Base-by-base conservation (phyloP, 2,888 invertebrate species). In the Eupithecia subfuscata region DNA sequence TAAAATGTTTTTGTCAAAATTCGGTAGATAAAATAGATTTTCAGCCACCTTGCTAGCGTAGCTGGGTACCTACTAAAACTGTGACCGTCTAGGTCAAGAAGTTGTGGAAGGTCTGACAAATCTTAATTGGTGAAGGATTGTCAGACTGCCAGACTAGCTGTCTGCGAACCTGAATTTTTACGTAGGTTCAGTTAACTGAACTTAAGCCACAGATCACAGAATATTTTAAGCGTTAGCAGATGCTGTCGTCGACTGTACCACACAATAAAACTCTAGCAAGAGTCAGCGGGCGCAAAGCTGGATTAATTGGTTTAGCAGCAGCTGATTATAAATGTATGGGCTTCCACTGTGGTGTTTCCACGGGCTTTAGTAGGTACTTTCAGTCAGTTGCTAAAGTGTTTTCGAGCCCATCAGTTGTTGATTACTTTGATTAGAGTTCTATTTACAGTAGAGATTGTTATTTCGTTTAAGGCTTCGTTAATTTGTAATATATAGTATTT, bases 261-360 rank as follows among this genome's bases (percentile, higher is more conserved):
- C 52, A 40, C 68, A 69, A 67, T 72, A 69, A 75, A 72, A 43
- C 52, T 70, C 67, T 69, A 68, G 52, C 60, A 63, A 63, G 70
- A 68, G 64, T 73, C 70, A 60, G 37, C 68, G 64, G 65, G 65
- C n/a, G 73, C 56, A 70, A 45, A 70, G 75, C 70, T 70, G 73
- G 48, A 74, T 76, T 71, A 74, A 76, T 74, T 69, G 76, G 73
- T 76, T 69, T 67, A 63, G 63, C 40, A 22, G 45, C 63, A 70
- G 40, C 60, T 70, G 70, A 70, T 70, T 74, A 67, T 43, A 74
- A 67, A 70, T 67, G 70, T 70, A 70, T 56, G 30, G n/a, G 37
- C 22, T 64, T 60, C 60, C 56, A 56, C 56, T 22, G 22, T 22
- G 56, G 1, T 11, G 56, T 0, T 56, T 56, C 56, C 25, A 60